Evolutionary conservation across 2,113 vertebrate genomes (phyloP), one percentile per base, ranked within the genome.

Genomic region (Oncorhynchus kisutch): DNA sequence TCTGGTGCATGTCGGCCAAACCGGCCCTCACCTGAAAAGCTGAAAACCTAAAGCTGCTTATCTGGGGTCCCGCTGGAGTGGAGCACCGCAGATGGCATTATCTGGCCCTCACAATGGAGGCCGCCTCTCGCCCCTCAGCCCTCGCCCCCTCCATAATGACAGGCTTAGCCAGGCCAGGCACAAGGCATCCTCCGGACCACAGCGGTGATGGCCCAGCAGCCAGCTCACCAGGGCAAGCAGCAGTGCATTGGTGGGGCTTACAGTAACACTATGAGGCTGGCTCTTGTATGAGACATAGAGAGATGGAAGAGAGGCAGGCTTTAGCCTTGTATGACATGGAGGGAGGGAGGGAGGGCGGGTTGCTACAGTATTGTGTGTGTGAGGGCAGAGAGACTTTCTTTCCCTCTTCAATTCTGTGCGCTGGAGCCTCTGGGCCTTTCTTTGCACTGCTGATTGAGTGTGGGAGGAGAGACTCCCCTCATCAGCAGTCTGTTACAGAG

Each of bases 401-500:
- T 76, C 31, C 57, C 54, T 27, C 20, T 13, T 54, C 48, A 34
- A 75, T n/a, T 45, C 12, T 29, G 6, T 45, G 29, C n/a, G 22
- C 60, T 25, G 59, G 72, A 72, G 84, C 85, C 86, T 71, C 49
- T 4, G 78, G 88, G 74, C 76, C 71, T 9, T 64, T 82, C 80
- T 74, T 78, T 76, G 82, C 67, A 20, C 64, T 64, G 67, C 78
- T 87, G 85, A 90, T 90, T 76, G 84, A 90, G 82, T 84, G 86
- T 84, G 74, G 76, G 77, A 89, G 75, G 77, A 88, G 80, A 85
- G 85, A 86, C 83, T 78, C 79, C 78, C 77, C 81, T 87, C 83
- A 90, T 92, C 86, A 89, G 87, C 82, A 87, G 89, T 89, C 85
- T 82, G 81, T 85, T 86, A 81, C 78, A 78, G 85, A 87, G 83